Conservation (phyloP, 2,888 invertebrate genomes). For the Plemyria rubiginata region DNA sequence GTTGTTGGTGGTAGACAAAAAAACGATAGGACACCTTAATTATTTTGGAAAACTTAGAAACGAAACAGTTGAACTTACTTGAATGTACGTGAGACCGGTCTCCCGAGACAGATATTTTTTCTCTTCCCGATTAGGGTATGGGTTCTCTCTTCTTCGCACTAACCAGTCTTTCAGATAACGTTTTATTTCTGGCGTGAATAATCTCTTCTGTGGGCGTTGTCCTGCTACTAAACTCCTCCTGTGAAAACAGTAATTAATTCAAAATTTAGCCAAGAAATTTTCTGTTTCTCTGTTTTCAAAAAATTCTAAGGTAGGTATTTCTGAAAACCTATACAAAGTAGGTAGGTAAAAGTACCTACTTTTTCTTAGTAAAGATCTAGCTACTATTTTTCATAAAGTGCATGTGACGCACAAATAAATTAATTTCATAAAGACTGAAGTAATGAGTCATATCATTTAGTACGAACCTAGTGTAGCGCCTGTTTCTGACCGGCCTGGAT, state of each 20-base stretch:
- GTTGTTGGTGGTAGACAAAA: conserved; percentile 78
- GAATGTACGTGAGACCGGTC: conserved; percentile 91
- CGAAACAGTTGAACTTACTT: conserved; percentile 78
- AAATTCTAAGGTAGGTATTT: not conserved
- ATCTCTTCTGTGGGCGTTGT: conserved; percentile 87
- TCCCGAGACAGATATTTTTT: conserved; percentile 89
- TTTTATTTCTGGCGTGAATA: conserved; percentile 92
- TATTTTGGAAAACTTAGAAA: conserved; percentile 42
- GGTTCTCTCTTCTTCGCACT: conserved; percentile 90
- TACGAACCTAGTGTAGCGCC: conserved; percentile 89
- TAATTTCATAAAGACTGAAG: conserved; percentile 64
- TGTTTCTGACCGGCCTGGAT: conserved; percentile 88
- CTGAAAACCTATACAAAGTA: not conserved
- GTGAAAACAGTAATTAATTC: conserved; percentile 36
- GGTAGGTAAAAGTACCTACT: not conserved
- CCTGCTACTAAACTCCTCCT: conserved; percentile 86
- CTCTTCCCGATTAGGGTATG: conserved; percentile 91
- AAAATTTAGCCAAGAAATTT: not conserved
- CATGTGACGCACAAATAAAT: conserved; percentile 79
- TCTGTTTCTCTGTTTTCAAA: not conserved
- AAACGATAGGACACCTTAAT: conserved; percentile 57
- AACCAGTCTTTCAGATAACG: conserved; percentile 91
- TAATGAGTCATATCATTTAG: conserved; percentile 69
- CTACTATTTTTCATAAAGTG: conserved; percentile 31
- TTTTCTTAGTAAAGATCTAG: too few relatives aligned